Evolutionary conservation across 2,797 vertebrate species (phyloP).

Genomic region (Gallinago nigripennis): DNA sequence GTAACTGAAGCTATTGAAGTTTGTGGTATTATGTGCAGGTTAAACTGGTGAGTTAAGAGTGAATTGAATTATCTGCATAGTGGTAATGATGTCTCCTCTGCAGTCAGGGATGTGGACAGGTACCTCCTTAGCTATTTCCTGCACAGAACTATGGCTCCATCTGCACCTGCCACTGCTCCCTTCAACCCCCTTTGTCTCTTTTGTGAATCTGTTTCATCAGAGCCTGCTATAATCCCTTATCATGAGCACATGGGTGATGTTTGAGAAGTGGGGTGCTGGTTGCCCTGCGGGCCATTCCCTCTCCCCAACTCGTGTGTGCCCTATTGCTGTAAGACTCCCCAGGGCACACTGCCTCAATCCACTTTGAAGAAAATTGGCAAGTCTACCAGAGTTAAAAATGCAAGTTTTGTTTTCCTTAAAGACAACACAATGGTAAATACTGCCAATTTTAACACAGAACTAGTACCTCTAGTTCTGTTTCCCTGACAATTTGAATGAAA

Average conservation of each 20-base stretch:
- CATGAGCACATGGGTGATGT: not conserved
- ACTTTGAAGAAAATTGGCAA: not conserved
- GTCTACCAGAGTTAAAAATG: not conserved
- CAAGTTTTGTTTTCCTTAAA: not conserved
- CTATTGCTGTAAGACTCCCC: not conserved
- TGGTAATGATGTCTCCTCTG: not conserved
- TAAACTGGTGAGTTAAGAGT: not conserved
- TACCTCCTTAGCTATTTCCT: not conserved
- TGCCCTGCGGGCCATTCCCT: accelerated
- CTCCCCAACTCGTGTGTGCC: accelerated
- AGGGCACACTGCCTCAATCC: not conserved
- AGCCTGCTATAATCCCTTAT: not conserved
- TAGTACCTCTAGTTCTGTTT: not conserved
- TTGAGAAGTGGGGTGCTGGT: not conserved
- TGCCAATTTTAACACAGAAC: not conserved
- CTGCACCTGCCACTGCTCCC: not conserved
- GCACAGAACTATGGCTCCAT: not conserved
- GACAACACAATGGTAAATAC: not conserved
- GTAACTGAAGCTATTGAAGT: not conserved
- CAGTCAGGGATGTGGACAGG: not conserved
- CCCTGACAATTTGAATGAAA: not conserved
- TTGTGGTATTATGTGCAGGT: not conserved
- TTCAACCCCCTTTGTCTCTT: not conserved
- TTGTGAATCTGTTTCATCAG: not conserved
- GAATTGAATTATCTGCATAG: not conserved